Evolutionary conservation across 1,140 invertebrate species (phyloP).

Genomic region (Drosophila neocordata): DNA sequence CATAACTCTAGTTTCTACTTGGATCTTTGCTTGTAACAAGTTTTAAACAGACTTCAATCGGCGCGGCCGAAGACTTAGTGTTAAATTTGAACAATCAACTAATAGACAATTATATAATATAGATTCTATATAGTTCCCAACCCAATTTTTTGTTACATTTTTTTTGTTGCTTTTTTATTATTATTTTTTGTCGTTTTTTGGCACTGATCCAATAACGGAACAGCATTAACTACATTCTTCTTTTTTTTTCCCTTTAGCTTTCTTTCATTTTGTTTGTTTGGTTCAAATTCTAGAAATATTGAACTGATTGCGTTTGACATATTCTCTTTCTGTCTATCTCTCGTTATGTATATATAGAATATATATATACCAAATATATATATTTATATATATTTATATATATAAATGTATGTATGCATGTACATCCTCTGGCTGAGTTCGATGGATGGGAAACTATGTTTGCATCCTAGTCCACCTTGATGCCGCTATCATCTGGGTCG

Average conservation of each 20-base stretch:
- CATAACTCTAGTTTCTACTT: conserved; percentile 24
- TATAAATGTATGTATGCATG: conserved; percentile 28
- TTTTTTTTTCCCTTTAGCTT: conserved; percentile 24
- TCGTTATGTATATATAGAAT: conserved; percentile 4
- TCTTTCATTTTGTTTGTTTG: conserved; percentile 35
- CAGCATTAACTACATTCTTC: conserved; percentile 57
- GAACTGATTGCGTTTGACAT: conserved; percentile 61
- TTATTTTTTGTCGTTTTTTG: conserved; percentile 25
- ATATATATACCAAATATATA: not conserved
- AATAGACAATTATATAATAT: conserved; percentile 69
- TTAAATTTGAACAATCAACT: conserved; percentile 69
- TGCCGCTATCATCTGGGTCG: conserved; percentile 76
- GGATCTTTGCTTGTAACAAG: conserved; percentile 19
- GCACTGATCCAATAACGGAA: conserved; percentile 68
- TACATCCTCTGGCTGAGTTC: conserved; percentile 27
- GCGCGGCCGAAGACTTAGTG: conserved; percentile 1
- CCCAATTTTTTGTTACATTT: conserved; percentile 44
- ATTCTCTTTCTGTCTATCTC: conserved; percentile 14
- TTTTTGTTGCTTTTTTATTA: conserved; percentile 7
- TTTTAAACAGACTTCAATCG: conserved; percentile 16
- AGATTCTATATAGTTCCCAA: conserved; percentile 65
- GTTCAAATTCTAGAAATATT: conserved; percentile 65
- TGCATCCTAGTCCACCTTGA: conserved; percentile 65
- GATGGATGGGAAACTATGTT: conserved; percentile 9
- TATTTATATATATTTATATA: conserved; percentile 26